Evolutionary conservation across 2,888 invertebrate species (phyloP).

Genomic region (Hylaea fasciaria): DNA sequence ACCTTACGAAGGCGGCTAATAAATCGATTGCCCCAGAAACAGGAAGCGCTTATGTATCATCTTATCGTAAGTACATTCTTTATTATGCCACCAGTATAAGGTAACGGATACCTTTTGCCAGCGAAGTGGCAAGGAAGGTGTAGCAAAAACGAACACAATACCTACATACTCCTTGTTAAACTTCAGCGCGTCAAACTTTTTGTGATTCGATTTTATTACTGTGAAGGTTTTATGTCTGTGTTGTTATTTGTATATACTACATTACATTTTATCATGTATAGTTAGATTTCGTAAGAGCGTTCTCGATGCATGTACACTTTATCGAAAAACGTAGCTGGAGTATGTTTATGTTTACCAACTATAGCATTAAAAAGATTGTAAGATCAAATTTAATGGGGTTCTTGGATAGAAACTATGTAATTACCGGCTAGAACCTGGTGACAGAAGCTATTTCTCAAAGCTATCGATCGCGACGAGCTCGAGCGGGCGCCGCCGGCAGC

Average conservation of each 20-base stretch:
- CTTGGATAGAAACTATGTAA: conserved; percentile 29
- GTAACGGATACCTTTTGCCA: conserved; percentile 13
- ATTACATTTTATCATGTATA: too few relatives aligned
- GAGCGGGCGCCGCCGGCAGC: conserved; percentile 13
- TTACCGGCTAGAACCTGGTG: conserved; percentile 25
- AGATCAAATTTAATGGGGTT: conserved; percentile 17
- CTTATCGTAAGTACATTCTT: conserved; percentile 40
- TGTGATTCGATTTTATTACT: conserved; percentile 14
- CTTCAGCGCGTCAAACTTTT: conserved; percentile 7
- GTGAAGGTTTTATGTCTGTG: conserved; percentile 2
- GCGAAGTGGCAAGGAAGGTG: conserved; percentile 13
- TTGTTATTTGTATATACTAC: background rate
- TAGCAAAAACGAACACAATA: conserved; percentile 11
- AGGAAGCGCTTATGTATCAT: conserved; percentile 44
- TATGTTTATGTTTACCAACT: background rate
- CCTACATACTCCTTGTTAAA: conserved; percentile 14
- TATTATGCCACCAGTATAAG: conserved; percentile 24
- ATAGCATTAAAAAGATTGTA: background rate
- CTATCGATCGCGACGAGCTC: conserved; percentile 34
- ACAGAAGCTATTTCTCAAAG: conserved; percentile 35
- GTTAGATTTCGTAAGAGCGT: too few relatives aligned
- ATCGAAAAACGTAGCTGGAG: too few relatives aligned
- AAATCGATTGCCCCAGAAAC: conserved; percentile 47
- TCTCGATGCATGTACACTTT: too few relatives aligned
- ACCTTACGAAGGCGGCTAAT: conserved; percentile 43